Percentiles rank a stretch among this genome's conserved stretches.
Evolutionary conservation across 2,113 vertebrate genomes (phyloP).

Genomic region (Sinocyclocheilus anophthalmus): DNA sequence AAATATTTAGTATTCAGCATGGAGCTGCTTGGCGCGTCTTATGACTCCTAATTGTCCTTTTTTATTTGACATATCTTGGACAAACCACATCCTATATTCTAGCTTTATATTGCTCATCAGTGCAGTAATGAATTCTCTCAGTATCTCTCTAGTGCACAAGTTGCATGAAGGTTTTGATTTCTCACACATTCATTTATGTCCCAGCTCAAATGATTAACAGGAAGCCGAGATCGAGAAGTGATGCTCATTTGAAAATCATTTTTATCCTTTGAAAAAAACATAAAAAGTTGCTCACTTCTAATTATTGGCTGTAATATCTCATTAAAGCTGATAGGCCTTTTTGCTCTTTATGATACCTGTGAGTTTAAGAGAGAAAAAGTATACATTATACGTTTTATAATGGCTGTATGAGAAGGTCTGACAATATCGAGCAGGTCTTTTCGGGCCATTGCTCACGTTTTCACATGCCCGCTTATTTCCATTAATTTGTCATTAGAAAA

Average conservation of each 20-base stretch:
- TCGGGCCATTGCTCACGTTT: neutral
- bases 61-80: neutral
- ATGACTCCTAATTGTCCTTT: neutral
- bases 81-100: neutral
- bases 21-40: neutral
- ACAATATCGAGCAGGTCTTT: neutral
- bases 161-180: neutral
- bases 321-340: neutral
- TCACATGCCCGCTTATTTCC: neutral
- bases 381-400: neutral
- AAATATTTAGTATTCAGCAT: neutral
- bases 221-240: neutral
- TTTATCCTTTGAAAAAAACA: neutral
- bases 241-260: neutral
- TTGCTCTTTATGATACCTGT: neutral
- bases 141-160: neutral
- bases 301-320: slow-evolving; percentile 1
- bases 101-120: neutral
- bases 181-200: neutral
- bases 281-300: neutral
- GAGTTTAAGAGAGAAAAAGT: neutral
- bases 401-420: slow-evolving; percentile 7
- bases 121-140: neutral
- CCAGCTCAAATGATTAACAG: neutral
- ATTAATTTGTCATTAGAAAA: neutral